Evolutionary conservation across 2,888 invertebrate species (phyloP), one percentile per base, ranked within the genome.

Genomic region (Oeneis ivallda): DNA sequence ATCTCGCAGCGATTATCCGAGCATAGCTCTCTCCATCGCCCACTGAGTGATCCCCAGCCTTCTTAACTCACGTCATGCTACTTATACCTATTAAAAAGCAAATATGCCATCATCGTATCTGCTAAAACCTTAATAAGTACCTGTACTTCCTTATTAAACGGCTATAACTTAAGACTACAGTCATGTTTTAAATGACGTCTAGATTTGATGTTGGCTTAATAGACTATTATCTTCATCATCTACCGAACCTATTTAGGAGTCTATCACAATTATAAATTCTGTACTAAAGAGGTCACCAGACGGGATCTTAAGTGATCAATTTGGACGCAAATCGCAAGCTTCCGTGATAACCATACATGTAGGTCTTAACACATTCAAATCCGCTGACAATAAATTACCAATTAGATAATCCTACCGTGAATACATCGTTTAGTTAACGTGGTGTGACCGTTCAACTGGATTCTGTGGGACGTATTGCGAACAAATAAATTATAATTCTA

Each of bases 271-370:
- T 17, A 11, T 17, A 5, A 10, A 26, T n/a, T n/a, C 37, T 15
- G 39, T 17, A 10, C 10, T 37, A 54, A 39, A 37, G 37, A 54
- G 37, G 17, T 53, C 17, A 39, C 37, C 56, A 39, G 17, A 50
- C 6, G 53, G 11, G 54, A 37, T 15, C 17, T 15, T 37, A 37
- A 54, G 34, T 37, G 10, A 54, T 54, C n/a, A 32, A 32, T 45
- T 58, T 34, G 45, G 45, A 58, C 15, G 34, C 58, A 58, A 56
- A 41, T 56, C 56, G 11, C 56, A 56, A 41, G 34, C 58, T 58
- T 58, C 58, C 58, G 58, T 32, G 32, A 57, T 34, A 47, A 7
- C 47, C 56, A 39, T 58, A 47, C 47, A 17, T 6, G 47, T 47
- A 10, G 32, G 34, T 6, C 45, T 47, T 58, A 58, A 34, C 15